Evolutionary conservation across 2,888 invertebrate genomes (phyloP), one percentile per base, ranked within the genome.

Genomic region (Chrysomela aeneicollis): DNA sequence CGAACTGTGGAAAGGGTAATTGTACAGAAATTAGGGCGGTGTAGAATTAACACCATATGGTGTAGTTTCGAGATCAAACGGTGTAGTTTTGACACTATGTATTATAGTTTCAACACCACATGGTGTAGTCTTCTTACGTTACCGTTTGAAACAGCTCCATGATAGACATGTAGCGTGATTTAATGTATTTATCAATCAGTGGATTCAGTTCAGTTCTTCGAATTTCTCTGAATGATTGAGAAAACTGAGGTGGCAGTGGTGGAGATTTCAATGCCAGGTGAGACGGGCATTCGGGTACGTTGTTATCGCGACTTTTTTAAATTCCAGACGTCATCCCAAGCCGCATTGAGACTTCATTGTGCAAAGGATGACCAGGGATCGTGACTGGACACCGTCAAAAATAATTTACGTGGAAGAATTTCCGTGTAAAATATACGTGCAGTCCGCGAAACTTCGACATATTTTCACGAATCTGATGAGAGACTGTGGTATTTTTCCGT

Each of bases 111-210:
- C 37, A 30, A 54, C 32, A 54, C 18, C 32, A 54, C 35, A 18
- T 35, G 54, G 54, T 54, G 35, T 54, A 35, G 12, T 26, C 8
- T 26, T 26, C 8, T 26, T n/a, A n/a, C n/a, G n/a, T n/a, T n/a
- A n/a, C n/a, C n/a, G n/a, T n/a, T n/a, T n/a, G n/a, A n/a, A n/a
- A n/a, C n/a, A n/a, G n/a, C n/a, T n/a, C n/a, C n/a, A n/a, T n/a
- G n/a, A n/a, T n/a, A n/a, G n/a, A n/a, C n/a, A n/a, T n/a, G n/a
- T n/a, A n/a, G n/a, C n/a, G n/a, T n/a, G n/a, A n/a, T n/a, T n/a
- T n/a, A n/a, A n/a, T n/a, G n/a, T n/a, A n/a, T n/a, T n/a, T n/a
- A n/a, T n/a, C n/a, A n/a, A n/a, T n/a, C n/a, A n/a, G n/a, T n/a
- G n/a, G n/a, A n/a, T n/a, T n/a, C n/a, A n/a, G n/a, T n/a, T n/a